Evolutionary conservation across 2,113 vertebrate species (phyloP).

Genomic region (Siniperca knerii): DNA sequence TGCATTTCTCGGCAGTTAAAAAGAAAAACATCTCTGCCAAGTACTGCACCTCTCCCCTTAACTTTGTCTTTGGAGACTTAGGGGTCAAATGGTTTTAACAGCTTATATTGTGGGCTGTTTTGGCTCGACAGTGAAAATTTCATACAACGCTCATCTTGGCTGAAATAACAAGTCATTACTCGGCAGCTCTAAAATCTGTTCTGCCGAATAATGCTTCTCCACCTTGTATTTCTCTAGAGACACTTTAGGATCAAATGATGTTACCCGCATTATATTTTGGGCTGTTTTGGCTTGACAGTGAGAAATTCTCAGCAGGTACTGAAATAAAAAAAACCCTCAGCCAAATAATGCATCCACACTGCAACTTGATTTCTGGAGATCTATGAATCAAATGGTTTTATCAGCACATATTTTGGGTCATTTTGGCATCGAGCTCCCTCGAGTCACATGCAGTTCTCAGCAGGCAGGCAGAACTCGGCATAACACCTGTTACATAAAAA

Average conservation of each 20-base stretch:
- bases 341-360: neutral
- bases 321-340: too few species aligned
- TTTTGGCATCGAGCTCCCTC: neutral
- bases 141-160: neutral
- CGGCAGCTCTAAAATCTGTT: neutral
- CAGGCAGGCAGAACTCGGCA: neutral
- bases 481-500: neutral
- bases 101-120: too few species aligned
- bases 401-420: neutral
- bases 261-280: neutral
- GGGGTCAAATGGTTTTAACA: neutral
- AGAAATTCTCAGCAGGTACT: too few species aligned
- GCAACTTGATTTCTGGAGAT: neutral
- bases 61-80: neutral
- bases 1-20: too few species aligned
- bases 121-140: neutral
- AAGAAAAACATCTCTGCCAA: too few species aligned
- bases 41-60: too few species aligned
- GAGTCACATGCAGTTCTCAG: neutral
- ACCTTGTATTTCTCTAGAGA: neutral
- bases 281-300: neutral
- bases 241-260: neutral
- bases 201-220: neutral
- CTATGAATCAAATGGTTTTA: neutral
- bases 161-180: neutral